Conservation (phyloP, 2,888 invertebrate genomes). For the Cephus rjabovi region DNA sequence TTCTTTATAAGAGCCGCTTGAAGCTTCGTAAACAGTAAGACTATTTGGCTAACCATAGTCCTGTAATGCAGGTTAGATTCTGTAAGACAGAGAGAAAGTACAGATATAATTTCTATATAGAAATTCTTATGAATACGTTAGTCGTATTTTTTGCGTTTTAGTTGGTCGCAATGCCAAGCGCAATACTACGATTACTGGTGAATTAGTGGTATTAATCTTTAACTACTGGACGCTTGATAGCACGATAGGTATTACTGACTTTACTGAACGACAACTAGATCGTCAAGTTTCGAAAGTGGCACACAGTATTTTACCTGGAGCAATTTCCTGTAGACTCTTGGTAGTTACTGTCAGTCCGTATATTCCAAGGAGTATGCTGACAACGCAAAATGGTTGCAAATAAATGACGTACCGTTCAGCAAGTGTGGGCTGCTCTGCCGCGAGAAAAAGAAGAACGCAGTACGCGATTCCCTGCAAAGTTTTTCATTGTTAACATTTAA, state of each 20-base stretch:
- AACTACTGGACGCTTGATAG: background rate
- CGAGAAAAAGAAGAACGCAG: constrained; percentile 51
- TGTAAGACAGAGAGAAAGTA: constrained; percentile 34
- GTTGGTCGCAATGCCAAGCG: background rate
- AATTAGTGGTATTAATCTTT: background rate
- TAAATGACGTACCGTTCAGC: constrained; percentile 64
- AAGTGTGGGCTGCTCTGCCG: constrained; percentile 48
- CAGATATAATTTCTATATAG: background rate
- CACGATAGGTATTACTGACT: background rate
- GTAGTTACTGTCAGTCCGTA: constrained; percentile 78
- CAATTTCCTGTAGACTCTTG: constrained; percentile 67
- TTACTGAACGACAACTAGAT: background rate
- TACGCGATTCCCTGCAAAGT: constrained; percentile 50
- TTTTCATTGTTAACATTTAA: background rate
- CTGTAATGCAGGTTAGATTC: constrained; percentile 57
- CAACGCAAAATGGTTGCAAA: constrained; percentile 74
- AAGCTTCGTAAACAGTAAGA: constrained; percentile 75
- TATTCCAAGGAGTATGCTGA: constrained; percentile 76
- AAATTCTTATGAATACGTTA: background rate
- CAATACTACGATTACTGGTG: background rate
- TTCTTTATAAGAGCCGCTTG: constrained; percentile 73
- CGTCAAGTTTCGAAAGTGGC: background rate
- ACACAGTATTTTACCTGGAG: constrained; percentile 49
- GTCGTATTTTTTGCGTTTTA: background rate
- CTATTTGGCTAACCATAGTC: constrained; percentile 72